Evolutionary conservation across 35 echinoderm and acorn worm species (phyloP), one percentile per base, ranked within the genome.

Genomic region (Apostichopus japonicus): DNA sequence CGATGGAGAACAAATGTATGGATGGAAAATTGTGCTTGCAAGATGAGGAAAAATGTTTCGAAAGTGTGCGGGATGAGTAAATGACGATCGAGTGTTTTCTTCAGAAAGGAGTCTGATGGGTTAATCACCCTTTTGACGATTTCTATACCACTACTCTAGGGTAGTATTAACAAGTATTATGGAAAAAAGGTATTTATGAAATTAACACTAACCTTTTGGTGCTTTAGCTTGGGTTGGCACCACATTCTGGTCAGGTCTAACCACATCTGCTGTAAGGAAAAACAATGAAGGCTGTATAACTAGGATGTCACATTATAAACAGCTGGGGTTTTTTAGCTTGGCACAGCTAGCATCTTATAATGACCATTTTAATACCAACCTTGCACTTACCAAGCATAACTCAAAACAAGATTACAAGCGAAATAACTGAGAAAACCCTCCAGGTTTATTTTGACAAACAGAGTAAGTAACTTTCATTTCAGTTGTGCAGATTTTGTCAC

Each of bases 161-260:
- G n/a, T n/a, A 67, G 63, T 67, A 67, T 19, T 15, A 67, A 67
- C 63, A 67, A 67, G 11, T 11, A 67, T 19, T 44, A 44, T 4
- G 2, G 33, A 44, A 44, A 44, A 44, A 44, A 44, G 63, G 63
- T 67, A 15, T 15, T 67, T 9, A 19, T 44, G 33, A 44, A 44
- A n/a, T n/a, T 21, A 15, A n/a, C 16, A 1, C 79, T 83, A 53
- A 83, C 79, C 79, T 83, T 83, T 83, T n/a, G 79, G 25, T 52
- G 52, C 51, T 54, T 83, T 83, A 54, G 79, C 79, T 1, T 24
- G 79, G 13, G 79, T 83, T 4, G 79, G 54, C 6, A 83, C 44
- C 44, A 83, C 17, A 54, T 33, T 83, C 24, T 52, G 24, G 79
- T 83, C 79, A 11, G 19, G 33, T 0, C 44, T 83, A 16, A 83